These are phyloP conservation scores for Linyphia triangularis DNA, from an alignment of 2,888 invertebrate species.

Conservation along the genomic window DNA sequence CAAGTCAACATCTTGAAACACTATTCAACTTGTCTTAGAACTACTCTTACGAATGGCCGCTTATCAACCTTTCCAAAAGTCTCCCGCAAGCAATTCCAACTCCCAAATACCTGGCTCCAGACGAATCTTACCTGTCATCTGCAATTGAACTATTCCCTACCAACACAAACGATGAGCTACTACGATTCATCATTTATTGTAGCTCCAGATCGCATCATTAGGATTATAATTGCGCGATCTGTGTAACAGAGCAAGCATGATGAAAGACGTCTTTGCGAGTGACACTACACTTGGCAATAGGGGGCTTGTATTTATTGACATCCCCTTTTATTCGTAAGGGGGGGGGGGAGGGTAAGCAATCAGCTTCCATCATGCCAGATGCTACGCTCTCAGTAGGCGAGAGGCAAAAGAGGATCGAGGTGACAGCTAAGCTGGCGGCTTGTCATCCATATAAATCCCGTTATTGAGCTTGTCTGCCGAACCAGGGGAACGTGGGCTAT, in stretches of 20 bases:
- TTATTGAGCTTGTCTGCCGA: constrained; percentile 73
- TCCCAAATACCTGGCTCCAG: background rate
- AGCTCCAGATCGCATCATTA: constrained; percentile 52
- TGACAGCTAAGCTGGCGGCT: constrained; percentile 73
- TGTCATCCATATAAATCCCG: constrained; percentile 71
- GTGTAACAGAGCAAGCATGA: constrained; percentile 49
- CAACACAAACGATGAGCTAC: background rate
- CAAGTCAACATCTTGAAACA: too few species aligned
- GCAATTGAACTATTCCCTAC: background rate
- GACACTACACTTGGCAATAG: constrained; percentile 45
- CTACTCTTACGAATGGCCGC: too few species aligned
- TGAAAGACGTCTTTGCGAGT: constrained; percentile 46
- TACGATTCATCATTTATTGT: background rate
- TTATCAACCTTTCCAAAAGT: background rate
- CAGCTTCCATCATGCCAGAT: constrained; percentile 72
- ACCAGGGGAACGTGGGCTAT: constrained; percentile 46
- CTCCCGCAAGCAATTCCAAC: background rate
- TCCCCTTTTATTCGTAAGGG: constrained; percentile 25
- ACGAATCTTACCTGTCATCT: background rate
- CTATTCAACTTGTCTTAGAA: too few species aligned
- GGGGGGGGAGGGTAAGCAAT: constrained; percentile 50
- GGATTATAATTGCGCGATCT: constrained; percentile 46
- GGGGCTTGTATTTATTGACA: constrained; percentile 55
- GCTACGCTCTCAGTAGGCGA: constrained; percentile 67
- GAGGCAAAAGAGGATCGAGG: constrained; percentile 57